Base-by-base conservation (phyloP, 2,113 vertebrate species). In the Sorex araneus region DNA sequence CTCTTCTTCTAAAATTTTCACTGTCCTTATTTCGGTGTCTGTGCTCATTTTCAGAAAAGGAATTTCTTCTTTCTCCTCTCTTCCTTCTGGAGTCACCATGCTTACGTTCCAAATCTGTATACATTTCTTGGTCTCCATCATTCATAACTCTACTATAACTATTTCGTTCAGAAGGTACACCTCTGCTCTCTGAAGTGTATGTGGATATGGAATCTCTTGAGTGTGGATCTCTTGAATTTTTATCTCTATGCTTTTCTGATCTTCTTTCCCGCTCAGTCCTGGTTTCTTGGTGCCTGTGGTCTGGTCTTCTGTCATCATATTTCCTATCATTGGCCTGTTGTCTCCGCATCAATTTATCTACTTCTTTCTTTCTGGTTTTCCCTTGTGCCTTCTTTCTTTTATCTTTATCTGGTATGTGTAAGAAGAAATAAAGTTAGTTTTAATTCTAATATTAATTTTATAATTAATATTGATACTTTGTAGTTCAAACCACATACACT, bases 31-130 rank as follows among this genome's bases (percentile, higher is more conserved):
- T 97, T 95, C 92, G 47, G 1, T 94, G 91, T 67, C 96, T 96
- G 40, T 98, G 96, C 67, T 98, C 98, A 79, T 96, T 97, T 32
- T 98, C 98, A 13, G 98, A 97, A 77, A 97, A 95, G 57, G 98
- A 97, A 91, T 92, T 93, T 97, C 97, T 98, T 90, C 95, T 97
- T 18, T 98, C 97, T 28, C 96, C 85, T 91, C 96, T 98, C 81
- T 96, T 98, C 3, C 89, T 97, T 91, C 95, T 97, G 16, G 94
- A 96, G 70, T 97, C 96, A 43, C 90, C 84, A 80, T 82, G 93
- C 87, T 95, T 98, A 34, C 95, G 97, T 93, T 97, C 97, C 12
- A 95, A 86, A 93, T 96, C 98, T 79, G 89, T 86, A 79, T 95
- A 96, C 5, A 93, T 90, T 87, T 97, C 98, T 1, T 80, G 96